Evolutionary conservation across 2,113 vertebrate genomes (phyloP).

Genomic region (Solea solea): DNA sequence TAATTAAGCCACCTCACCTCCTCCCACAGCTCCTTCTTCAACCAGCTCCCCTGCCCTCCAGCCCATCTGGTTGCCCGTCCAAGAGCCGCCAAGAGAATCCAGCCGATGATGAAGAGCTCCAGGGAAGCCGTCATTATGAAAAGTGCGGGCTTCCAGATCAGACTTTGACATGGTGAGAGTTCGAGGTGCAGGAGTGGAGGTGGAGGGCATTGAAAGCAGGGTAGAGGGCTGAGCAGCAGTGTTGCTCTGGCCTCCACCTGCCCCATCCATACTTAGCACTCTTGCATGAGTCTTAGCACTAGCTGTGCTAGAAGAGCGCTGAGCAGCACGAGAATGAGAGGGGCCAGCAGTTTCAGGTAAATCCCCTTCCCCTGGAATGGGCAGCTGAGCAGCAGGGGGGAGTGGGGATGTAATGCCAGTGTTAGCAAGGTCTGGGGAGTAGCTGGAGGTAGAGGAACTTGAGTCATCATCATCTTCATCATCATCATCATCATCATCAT

Average conservation of each 20-base stretch:
- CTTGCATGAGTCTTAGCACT: slow-evolving; percentile 91
- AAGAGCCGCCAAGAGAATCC: slow-evolving; percentile 81
- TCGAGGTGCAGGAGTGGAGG: slow-evolving; percentile 75
- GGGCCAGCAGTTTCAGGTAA: slow-evolving; percentile 64
- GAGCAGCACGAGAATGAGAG: slow-evolving; percentile 81
- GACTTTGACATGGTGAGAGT: slow-evolving; percentile 89
- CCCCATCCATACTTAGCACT: slow-evolving; percentile 90
- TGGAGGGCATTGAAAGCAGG: slow-evolving; percentile 75
- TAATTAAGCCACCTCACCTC: slow-evolving; percentile 78
- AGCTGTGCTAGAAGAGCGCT: slow-evolving; percentile 88
- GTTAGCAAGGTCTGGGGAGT: slow-evolving; percentile 84
- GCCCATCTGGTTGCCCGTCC: slow-evolving; percentile 85
- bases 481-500: slow-evolving; percentile 78
- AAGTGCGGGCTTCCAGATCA: slow-evolving; percentile 85
- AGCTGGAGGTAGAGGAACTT: slow-evolving; percentile 90
- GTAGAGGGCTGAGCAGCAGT: slow-evolving; percentile 59
- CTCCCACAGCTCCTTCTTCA: slow-evolving; percentile 89
- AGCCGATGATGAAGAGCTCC: slow-evolving; percentile 79
- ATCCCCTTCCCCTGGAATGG: slow-evolving; percentile 74
- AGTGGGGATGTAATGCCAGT: slow-evolving; percentile 63
- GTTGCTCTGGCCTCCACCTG: slow-evolving; percentile 74
- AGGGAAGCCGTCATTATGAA: slow-evolving; percentile 74
- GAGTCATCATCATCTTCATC: slow-evolving; percentile 78
- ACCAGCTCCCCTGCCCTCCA: slow-evolving; percentile 83
- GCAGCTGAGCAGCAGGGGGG: slow-evolving; percentile 68